phyloP scores from a whole-genome alignment of 2,888 invertebrate genomes.

The Gymnoscelis rufifasciata region DNA sequence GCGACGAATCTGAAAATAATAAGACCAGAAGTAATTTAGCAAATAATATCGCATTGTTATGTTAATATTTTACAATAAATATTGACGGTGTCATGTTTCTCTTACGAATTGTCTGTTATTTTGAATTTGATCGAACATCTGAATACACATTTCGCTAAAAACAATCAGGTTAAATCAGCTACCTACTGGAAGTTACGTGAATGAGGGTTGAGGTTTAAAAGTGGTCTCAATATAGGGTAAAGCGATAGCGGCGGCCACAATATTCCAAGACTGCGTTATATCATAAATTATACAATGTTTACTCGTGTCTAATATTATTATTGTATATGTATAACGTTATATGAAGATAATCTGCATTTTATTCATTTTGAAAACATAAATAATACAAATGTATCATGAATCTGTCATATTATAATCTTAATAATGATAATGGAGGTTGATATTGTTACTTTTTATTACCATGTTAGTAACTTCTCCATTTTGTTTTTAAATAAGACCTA shows the following conservation, averaged over 20 bases:
- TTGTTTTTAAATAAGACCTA: no score
- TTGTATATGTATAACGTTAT: conserved; percentile 14
- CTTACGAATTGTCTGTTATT: no score
- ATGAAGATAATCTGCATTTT: conserved; percentile 11
- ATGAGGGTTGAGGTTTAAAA: conserved; percentile 17
- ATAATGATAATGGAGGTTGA: not conserved
- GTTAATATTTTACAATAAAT: no score
- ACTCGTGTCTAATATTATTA: conserved; percentile 43
- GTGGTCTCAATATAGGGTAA: conserved; percentile 57
- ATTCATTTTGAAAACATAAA: not conserved
- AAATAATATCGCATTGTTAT: not conserved
- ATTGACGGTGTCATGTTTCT: no score
- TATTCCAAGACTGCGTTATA: conserved; percentile 71
- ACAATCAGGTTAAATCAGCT: no score
- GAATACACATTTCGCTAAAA: no score
- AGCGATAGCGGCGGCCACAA: conserved; percentile 42
- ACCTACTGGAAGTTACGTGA: not conserved
- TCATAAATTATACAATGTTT: conserved; percentile 54
- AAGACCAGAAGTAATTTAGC: no score
- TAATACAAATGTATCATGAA: not conserved
- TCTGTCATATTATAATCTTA: not conserved
- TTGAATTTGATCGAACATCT: no score
- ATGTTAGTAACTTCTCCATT: no score
- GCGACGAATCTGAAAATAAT: no score
- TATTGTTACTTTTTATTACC: not conserved